Conservation (phyloP, 2,113 vertebrate species). For the Paracanthobrama guichenoti region DNA sequence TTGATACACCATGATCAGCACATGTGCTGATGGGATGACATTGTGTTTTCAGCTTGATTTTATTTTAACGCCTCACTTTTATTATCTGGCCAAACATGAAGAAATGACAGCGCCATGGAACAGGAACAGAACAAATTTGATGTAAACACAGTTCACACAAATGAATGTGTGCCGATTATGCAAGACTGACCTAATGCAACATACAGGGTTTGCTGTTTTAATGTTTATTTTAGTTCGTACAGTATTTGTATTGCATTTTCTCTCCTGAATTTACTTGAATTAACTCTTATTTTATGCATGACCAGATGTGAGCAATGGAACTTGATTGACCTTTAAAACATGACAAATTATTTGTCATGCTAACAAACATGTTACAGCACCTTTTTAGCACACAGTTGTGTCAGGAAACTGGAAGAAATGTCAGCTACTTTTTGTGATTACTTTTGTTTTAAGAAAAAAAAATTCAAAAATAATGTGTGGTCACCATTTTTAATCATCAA, state of each 20-base stretch:
- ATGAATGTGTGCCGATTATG: neutral
- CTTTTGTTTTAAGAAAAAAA: neutral
- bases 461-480: too few species aligned
- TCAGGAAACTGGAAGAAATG: conserved; percentile 39
- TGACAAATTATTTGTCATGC: too few species aligned
- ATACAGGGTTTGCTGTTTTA: neutral
- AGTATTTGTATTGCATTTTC: too few species aligned
- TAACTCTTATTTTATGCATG: neutral
- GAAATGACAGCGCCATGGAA: neutral
- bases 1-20: neutral
- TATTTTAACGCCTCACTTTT: neutral
- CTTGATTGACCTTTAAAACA: neutral
- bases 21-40: neutral
- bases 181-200: neutral
- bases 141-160: neutral
- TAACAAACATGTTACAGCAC: too few species aligned
- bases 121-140: neutral
- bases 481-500: neutral
- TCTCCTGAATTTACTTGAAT: conserved; percentile 20
- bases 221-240: neutral
- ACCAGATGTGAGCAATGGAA: neutral
- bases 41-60: conserved; percentile 4
- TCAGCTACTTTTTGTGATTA: neutral
- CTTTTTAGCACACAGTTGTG: neutral
- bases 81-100: neutral